Conservation (phyloP, 2,888 invertebrate species). For the Ptycholaimellus sp. region DNA sequence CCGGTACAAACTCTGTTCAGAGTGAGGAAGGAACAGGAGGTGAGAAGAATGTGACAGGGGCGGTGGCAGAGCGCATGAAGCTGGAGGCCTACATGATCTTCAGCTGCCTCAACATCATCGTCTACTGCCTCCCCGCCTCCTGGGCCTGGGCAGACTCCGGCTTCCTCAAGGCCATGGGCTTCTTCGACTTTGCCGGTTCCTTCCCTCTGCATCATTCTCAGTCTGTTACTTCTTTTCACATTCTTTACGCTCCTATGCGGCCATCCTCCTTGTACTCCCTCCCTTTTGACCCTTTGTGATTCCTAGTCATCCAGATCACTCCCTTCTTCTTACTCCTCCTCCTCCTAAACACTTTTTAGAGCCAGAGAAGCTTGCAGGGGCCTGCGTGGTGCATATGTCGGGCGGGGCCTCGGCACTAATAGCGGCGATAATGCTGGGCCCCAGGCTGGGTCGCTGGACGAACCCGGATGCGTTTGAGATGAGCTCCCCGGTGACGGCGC, state of each 20-base stretch:
- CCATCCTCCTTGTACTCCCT: too few species aligned
- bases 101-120: constrained; percentile 13
- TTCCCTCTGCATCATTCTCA: constrained; percentile 1
- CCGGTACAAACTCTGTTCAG: too few species aligned
- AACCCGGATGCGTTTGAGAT: background rate
- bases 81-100: constrained; percentile 19
- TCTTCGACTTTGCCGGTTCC: constrained; percentile 3
- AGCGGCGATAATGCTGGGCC: constrained; percentile 4
- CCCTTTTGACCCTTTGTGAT: too few species aligned
- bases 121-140: constrained; percentile 12
- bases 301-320: too few species aligned
- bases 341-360: too few species aligned
- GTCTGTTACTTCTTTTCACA: too few species aligned
- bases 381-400: constrained; percentile 4
- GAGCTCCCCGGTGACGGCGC: constrained; percentile 5
- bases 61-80: constrained; percentile 22
- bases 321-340: too few species aligned
- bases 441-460: constrained; percentile 4
- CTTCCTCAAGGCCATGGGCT: too few species aligned
- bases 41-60: constrained; percentile 11
- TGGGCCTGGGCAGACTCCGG: constrained; percentile 13
- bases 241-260: too few species aligned
- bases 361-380: constrained; percentile 9
- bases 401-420: constrained; percentile 4
- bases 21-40: too few species aligned